A percentile compares a stretch with the other conserved stretches of the same genome.
phyloP scores from a whole-genome alignment of 2,113 vertebrate genomes.

The Cavia aperea region DNA sequence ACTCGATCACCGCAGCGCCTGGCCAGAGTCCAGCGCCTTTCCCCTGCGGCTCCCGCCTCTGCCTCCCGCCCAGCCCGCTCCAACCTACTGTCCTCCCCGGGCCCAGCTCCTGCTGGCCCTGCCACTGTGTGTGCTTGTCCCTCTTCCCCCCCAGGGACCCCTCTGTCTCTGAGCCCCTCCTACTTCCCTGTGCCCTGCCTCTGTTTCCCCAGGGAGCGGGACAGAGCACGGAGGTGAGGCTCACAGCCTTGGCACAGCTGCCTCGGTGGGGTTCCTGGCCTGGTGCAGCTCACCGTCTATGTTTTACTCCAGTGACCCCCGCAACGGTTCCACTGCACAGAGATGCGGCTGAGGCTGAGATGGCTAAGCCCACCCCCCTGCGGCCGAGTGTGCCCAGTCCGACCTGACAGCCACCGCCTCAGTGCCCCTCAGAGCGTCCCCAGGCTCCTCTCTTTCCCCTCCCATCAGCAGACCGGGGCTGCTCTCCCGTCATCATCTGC shows the following conservation, averaged over 20 bases:
- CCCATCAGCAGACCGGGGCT: background rate
- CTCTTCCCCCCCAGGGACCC: background rate
- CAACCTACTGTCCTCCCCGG: too few relatives aligned
- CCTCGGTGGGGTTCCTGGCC: background rate
- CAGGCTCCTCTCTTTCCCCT: background rate
- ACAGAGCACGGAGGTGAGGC: fast-evolving
- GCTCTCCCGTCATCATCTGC: background rate
- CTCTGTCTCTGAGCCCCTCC: background rate
- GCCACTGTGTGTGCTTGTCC: fast-evolving
- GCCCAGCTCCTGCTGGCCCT: background rate
- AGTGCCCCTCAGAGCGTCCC: background rate
- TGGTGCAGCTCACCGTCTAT: background rate
- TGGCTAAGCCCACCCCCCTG: background rate
- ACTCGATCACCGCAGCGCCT: background rate
- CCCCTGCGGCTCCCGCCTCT: too few relatives aligned
- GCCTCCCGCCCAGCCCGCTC: background rate
- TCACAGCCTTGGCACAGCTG: background rate
- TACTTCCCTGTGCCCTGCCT: background rate
- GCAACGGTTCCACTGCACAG: background rate
- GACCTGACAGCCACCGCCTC: too few relatives aligned
- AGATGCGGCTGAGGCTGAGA: background rate
- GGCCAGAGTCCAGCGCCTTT: too few relatives aligned
- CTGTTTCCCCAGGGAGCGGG: background rate
- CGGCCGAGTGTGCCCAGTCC: background rate
- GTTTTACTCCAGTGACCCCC: background rate